Conservation (phyloP, 1,140 invertebrate species). For the Microplitis mediator region DNA sequence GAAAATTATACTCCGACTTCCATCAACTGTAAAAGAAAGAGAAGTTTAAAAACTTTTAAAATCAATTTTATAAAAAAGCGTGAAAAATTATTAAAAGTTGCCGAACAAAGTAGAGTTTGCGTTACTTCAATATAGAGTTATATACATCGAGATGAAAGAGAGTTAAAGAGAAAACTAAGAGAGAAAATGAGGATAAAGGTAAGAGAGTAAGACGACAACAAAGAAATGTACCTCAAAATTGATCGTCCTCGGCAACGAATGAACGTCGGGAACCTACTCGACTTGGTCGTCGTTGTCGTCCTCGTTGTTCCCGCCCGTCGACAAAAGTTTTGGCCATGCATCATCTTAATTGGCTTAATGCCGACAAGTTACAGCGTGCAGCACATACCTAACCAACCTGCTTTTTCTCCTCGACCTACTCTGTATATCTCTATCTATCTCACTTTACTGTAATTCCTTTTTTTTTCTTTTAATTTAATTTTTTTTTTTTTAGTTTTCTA, state of each 20-base stretch:
- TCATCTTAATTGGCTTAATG: slow-evolving; percentile 59
- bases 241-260: slow-evolving; percentile 40
- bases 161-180: background rate
- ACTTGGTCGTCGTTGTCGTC: slow-evolving; percentile 21
- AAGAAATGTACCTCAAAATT: slow-evolving; percentile 36
- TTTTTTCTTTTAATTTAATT: slow-evolving; percentile 2
- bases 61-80: slow-evolving; percentile 27
- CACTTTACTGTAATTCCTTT: background rate
- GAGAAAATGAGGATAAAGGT: background rate
- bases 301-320: background rate
- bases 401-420: slow-evolving; percentile 33
- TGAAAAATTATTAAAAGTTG: slow-evolving; percentile 35
- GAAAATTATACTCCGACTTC: background rate
- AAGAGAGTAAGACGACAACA: background rate
- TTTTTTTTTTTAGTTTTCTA: slow-evolving; percentile 21
- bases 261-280: background rate
- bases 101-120: background rate
- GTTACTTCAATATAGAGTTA: background rate
- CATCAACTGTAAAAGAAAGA: background rate
- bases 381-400: slow-evolving; percentile 31
- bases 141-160: background rate
- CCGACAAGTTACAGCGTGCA: slow-evolving; percentile 48
- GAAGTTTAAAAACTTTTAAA: slow-evolving; percentile 7
- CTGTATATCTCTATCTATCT: slow-evolving; percentile 9
- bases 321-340: slow-evolving; percentile 50